Evolutionary conservation across 2,888 invertebrate species (phyloP), one percentile per base, ranked within the genome.

Genomic region (Carpatolechia fugitivella): DNA sequence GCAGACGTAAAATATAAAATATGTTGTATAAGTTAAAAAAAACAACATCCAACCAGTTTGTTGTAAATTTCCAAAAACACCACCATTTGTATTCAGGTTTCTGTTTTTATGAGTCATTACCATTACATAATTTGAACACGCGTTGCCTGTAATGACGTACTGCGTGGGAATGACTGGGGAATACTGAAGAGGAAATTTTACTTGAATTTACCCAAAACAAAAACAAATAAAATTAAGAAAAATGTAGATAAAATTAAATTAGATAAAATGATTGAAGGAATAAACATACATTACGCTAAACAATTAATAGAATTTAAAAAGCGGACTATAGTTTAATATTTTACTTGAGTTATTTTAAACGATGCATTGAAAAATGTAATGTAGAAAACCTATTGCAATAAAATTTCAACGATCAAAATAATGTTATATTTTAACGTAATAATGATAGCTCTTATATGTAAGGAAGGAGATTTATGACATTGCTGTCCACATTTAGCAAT

Each of bases 51-150:
- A 50, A n/a, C 51, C 36, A 30, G 29, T 30, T 54, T 16, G 41
- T 41, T 35, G 33, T 8, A 24, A 24, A 44, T 40, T 46, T 18
- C 51, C 36, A 52, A 36, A 52, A 47, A 47, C 16, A 24, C 24
- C 20, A 50, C 47, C 31, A 44, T 53, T 53, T 46, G 48, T 58
- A 57, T 58, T 60, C 58, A 54, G 61, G 53, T 61, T 55, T 56
- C 53, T 56, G 51, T 56, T 58, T 61, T 63, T 59, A 55, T 59
- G 49, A 36, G 3, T 50, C 50, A 38, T 50, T 63, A 64, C 62
- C 66, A 72, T 72, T 71, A 68, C 65, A 67, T 64, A 70, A 70
- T 65, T 62, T 56, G 59, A 63, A 63, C 70, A 71, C 72, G 69
- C 61, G 68, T 60, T 54, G 58, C 61, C 52, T 53, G 62, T 62